Evolutionary conservation across 2,797 vertebrate genomes (phyloP).

Genomic region (Smutsia gigantea): DNA sequence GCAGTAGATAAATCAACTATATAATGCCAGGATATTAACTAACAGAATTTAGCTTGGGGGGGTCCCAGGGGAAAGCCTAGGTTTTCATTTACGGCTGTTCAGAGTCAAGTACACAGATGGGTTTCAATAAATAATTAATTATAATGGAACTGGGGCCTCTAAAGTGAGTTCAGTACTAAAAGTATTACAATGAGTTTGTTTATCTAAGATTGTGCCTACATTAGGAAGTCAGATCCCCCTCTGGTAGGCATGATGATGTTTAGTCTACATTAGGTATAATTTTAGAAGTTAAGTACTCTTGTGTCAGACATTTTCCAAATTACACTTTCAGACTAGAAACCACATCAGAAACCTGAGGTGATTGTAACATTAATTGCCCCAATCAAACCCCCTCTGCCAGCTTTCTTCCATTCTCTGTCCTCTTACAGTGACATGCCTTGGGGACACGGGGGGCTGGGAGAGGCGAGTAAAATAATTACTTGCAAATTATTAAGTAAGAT

Average conservation of each 20-base stretch:
- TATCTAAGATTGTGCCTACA: slow-evolving; percentile 11
- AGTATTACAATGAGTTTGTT: slow-evolving; percentile 42
- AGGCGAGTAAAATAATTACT: neutral
- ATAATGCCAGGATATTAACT: slow-evolving; percentile 57
- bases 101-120: slow-evolving; percentile 61
- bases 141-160: slow-evolving; percentile 58
- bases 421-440: neutral
- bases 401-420: neutral
- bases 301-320: slow-evolving; percentile 66
- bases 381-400: neutral
- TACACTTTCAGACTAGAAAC: slow-evolving; percentile 56
- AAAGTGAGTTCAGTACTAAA: slow-evolving; percentile 53
- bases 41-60: slow-evolving; percentile 49
- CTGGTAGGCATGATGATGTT: slow-evolving; percentile 35
- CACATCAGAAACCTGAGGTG: slow-evolving; percentile 51
- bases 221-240: slow-evolving; percentile 42
- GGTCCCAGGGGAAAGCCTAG: neutral
- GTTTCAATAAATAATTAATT: slow-evolving; percentile 76
- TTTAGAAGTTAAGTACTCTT: slow-evolving; percentile 63
- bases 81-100: slow-evolving; percentile 64
- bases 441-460: neutral
- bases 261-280: slow-evolving; percentile 59
- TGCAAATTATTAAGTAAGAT: neutral
- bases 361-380: slow-evolving; percentile 24
- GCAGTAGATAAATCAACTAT: neutral